A percentile compares a stretch with the other conserved stretches of the same genome.
Evolutionary conservation across 2,888 invertebrate species (phyloP).

Genomic region (Heliconius erato): DNA sequence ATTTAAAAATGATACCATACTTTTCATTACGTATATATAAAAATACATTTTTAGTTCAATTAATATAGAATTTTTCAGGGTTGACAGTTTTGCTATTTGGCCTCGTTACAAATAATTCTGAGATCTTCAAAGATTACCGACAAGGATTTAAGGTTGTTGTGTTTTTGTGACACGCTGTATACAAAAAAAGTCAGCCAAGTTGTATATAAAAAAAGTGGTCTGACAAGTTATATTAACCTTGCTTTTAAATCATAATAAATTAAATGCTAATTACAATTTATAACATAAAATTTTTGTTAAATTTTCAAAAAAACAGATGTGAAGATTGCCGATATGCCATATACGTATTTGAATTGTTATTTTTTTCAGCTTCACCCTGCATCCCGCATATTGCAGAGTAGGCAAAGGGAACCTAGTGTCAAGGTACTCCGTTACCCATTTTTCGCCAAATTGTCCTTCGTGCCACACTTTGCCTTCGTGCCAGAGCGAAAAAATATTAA

Average conservation of each 20-base stretch:
- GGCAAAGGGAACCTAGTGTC: neutral
- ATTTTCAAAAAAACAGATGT: neutral
- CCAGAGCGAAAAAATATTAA: no score
- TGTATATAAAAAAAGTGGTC: conserved; percentile 9
- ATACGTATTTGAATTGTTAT: neutral
- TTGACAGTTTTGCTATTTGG: neutral
- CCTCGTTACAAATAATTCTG: conserved; percentile 22
- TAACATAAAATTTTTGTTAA: neutral
- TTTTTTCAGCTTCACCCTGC: neutral
- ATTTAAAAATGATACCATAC: no score
- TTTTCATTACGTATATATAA: no score
- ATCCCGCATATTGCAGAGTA: neutral
- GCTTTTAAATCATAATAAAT: conserved; percentile 17
- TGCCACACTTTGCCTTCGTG: neutral
- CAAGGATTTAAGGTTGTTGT: neutral
- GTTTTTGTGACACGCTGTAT: conserved; percentile 17
- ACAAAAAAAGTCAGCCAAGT: conserved; percentile 7
- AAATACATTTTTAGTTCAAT: no score
- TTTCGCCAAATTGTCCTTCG: neutral
- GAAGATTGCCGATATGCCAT: neutral
- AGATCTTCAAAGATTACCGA: conserved; percentile 23
- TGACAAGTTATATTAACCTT: conserved; percentile 10
- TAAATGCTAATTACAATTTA: neutral
- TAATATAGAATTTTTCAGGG: neutral
- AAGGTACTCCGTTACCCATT: neutral